phyloP scores from a whole-genome alignment of 1,140 invertebrate genomes.

The Chironomus tepperi region DNA sequence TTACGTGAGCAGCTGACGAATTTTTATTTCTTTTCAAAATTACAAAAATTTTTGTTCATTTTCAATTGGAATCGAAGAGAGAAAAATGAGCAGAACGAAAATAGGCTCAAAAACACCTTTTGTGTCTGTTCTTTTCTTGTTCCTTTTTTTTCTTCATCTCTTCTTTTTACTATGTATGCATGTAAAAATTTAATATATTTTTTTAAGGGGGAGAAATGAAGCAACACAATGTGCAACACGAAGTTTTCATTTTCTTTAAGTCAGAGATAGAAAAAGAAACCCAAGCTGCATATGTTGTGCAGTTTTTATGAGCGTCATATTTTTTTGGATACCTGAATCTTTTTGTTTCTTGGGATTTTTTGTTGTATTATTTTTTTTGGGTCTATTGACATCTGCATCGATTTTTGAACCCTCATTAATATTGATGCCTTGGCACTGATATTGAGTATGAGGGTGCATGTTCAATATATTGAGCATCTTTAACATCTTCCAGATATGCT shows the following conservation, averaged over 20 bases:
- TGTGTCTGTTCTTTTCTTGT: not conserved
- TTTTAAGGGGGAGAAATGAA: not conserved
- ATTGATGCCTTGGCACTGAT: not conserved
- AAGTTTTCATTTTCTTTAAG: too few species aligned
- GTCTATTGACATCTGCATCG: constrained; percentile 3
- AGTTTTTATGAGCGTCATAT: not conserved
- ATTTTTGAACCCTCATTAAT: not conserved
- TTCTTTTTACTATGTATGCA: not conserved
- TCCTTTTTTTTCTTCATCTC: not conserved
- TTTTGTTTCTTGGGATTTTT: constrained; percentile 7
- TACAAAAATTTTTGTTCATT: not conserved
- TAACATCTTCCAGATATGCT: too few species aligned
- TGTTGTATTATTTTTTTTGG: not conserved
- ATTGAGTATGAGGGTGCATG: not conserved
- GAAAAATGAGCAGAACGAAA: too few species aligned
- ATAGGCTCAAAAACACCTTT: not conserved
- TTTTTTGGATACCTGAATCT: constrained; percentile 20
- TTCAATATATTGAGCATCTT: too few species aligned
- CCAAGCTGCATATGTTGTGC: constrained; percentile 12
- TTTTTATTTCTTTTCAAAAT: too few species aligned
- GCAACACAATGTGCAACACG: not conserved
- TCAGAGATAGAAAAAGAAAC: not conserved
- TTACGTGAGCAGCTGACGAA: constrained; percentile 11
- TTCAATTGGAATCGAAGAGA: not conserved
- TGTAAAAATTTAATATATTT: not conserved